Evolutionary conservation across 2,888 invertebrate genomes (phyloP).

Genomic region (Seira musarum): DNA sequence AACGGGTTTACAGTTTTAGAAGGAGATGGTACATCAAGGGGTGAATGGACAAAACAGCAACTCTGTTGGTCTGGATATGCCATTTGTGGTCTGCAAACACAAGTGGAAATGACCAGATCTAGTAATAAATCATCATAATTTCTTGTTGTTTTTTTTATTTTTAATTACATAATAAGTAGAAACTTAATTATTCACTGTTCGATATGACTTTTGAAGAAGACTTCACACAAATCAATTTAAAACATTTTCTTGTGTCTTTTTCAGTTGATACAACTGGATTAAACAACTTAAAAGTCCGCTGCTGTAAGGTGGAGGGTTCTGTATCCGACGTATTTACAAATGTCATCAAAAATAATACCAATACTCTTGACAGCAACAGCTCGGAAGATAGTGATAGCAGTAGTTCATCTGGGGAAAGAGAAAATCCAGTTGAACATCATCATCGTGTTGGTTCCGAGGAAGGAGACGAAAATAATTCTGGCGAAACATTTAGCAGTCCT

Average conservation of each 20-base stretch:
- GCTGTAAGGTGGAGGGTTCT: slow-evolving; percentile 41
- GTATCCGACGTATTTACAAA: not conserved
- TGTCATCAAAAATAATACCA: not conserved
- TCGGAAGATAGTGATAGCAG: not conserved
- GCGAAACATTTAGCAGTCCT: not conserved
- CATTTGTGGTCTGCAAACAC: slow-evolving; percentile 58
- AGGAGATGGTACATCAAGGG: slow-evolving; percentile 57
- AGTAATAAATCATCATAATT: no score
- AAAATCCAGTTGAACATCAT: not conserved
- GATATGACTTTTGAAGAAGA: no score
- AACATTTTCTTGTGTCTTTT: not conserved
- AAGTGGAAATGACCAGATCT: slow-evolving; percentile 47
- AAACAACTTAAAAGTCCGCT: slow-evolving; percentile 58
- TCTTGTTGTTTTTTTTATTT: no score
- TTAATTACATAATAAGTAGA: no score
- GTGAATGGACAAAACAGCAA: slow-evolving; percentile 54
- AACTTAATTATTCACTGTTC: no score
- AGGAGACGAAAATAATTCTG: not conserved
- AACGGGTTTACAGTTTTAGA: slow-evolving; percentile 37
- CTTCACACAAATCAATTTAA: not conserved
- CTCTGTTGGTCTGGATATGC: slow-evolving; percentile 55
- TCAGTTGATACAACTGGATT: slow-evolving; percentile 59
- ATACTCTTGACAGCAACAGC: slow-evolving; percentile 2
- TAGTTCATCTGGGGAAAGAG: slow-evolving; percentile 11
- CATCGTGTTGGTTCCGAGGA: not conserved